Evolutionary conservation across 2,888 invertebrate species (phyloP), one percentile per base, ranked within the genome.

Genomic region (Scaptomyza polygonia): DNA sequence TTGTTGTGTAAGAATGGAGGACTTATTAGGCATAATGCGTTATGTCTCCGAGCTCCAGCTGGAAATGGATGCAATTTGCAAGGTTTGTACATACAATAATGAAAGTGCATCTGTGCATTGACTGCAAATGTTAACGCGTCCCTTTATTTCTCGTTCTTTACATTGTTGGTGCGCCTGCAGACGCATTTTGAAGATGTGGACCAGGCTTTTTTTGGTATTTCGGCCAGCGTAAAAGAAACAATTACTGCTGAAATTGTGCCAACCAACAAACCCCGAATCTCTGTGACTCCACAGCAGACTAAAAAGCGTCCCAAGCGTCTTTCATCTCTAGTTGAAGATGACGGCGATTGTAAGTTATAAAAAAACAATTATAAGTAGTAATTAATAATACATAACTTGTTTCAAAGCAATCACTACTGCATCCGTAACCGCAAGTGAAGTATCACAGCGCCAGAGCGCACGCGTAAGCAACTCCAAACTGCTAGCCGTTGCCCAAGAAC

Each of bases 251-350:
- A 72, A 18, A 36, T 30, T 11, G 51, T 42, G 0, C 51, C 54
- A 1, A 39, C 47, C 3, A 59, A 36, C 8, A 42, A 18, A 11
- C 39, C 7, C 0, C 43, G 9, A 34, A 62, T 39, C n/a, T 68
- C 86, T 4, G 44, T 67, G 9, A 90, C 91, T 1, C 91, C 91
- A 7, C 90, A 90, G 49, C 91, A 90, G 43, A 81, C 72, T 7
- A 91, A 90, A 49, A 91, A 91, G 53, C 89, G 90, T 1, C 45
- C 76, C 0, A 91, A 91, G 53, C 90, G 89, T 0, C 61, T 91
- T 3, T 51, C 86, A 12, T 69, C 81, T 4, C 54, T 91, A 5
- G 55, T 48, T 11, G 91, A 91, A 49, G 58, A 66, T 39, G 88
- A 89, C 12, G 55, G 42, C 9, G 72, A 77, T 55, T 66, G 77